These are phyloP conservation scores for Syngnathus scovelli DNA, from an alignment of 2,113 vertebrate species.

Conservation along the genomic window DNA sequence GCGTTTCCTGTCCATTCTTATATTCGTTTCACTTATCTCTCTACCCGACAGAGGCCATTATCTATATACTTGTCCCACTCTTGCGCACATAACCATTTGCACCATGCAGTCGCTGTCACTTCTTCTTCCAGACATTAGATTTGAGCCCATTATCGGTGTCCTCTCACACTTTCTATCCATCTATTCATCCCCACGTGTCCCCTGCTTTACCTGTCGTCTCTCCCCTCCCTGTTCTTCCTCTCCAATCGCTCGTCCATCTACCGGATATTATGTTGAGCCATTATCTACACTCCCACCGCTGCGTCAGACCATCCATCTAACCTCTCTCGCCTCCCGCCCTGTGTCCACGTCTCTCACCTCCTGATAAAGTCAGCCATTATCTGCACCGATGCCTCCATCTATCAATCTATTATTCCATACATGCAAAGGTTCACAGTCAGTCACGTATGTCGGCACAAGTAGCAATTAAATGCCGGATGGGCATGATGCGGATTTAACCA, in stretches of 20 bases:
- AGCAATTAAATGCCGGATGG: neutral
- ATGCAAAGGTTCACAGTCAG: conserved; percentile 34
- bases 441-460: conserved; percentile 27
- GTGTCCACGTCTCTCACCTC: conserved; percentile 52
- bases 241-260: conserved; percentile 19
- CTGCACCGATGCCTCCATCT: conserved; percentile 35
- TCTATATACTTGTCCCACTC: conserved; percentile 27
- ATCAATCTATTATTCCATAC: conserved; percentile 39
- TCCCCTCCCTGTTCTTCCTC: conserved; percentile 19
- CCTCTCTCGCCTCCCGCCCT: conserved; percentile 51
- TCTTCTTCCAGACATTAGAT: conserved; percentile 36
- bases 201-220: conserved; percentile 34
- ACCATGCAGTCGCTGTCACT: conserved; percentile 21
- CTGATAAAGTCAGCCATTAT: conserved; percentile 55
- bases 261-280: conserved; percentile 60
- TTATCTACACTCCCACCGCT: conserved; percentile 59
- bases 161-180: conserved; percentile 21
- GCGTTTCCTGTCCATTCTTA: conserved; percentile 21
- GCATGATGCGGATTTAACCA: neutral
- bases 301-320: conserved; percentile 53
- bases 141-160: conserved; percentile 33
- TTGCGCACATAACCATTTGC: conserved; percentile 23
- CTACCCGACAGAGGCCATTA: conserved; percentile 42
- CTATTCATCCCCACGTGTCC: conserved; percentile 9
- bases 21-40: conserved; percentile 28